Evolutionary conservation across 2,113 vertebrate genomes (phyloP), one percentile per base, ranked within the genome.

Genomic region (Chroicocephalus ridibundus): DNA sequence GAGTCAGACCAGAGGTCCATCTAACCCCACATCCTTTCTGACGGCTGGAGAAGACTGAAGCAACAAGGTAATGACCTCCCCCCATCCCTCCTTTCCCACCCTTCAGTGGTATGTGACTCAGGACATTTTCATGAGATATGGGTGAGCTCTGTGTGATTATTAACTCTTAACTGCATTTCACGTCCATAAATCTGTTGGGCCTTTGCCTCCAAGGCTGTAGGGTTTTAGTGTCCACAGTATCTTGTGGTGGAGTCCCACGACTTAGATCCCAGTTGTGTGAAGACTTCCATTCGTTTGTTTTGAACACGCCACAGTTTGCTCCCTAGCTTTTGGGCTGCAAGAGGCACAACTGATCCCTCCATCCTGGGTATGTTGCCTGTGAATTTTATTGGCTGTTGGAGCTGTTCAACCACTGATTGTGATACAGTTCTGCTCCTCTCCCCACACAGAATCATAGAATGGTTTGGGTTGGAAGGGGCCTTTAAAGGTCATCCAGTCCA

Each of bases 381-480:
- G 71, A 88, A 18, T 88, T 88, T 72, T 86, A 17, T 49, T 2
- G 0, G 18, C 22, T 40, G 8, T 61, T 46, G 4, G 13, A 77
- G 54, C 10, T 69, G 38, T 88, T 77, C 40, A 69, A 34, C n/a
- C 0, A 0, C 3, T 25, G 25, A 10, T 51, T 46, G 3, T 38
- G 38, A 38, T 38, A 38, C 38, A 38, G 38, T 38, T 38, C 38
- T 38, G 9, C 38, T 38, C 38, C 38, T 38, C 38, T 38, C 38
- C 38, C 38, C 38, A 38, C 38, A 38, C 21, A 44, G 27, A 42
- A 42, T 42, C 27, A 42, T 42, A 31, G 27, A 66, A 66, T 32
- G 26, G 64, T 44, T 66, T 44, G 40, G 20, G 29, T 44, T 66
- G 18, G 64, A 44, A 66, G 64, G 38, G 20, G 21, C 6, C 11